Evolutionary conservation across 2,113 vertebrate species (phyloP), one percentile per base, ranked within the genome.

Genomic region (Sebastes fasciatus): DNA sequence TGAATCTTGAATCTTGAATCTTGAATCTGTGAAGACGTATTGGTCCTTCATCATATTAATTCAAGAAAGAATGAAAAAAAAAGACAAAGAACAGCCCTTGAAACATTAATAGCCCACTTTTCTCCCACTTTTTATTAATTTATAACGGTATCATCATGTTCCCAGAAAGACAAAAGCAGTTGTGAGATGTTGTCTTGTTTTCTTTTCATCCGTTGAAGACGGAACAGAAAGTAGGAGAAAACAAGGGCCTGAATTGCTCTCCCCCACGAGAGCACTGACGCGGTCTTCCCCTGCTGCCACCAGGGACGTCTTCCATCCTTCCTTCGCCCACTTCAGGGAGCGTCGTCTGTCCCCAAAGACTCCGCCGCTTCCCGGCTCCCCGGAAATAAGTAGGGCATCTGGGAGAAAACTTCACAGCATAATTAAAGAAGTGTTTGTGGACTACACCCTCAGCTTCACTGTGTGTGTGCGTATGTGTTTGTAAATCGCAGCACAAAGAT

Each of bases 341-440:
- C 46, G 11, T 34, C 40, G 45, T 26, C 69, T 74, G 76, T 94
- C 94, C 93, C 94, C 21, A 58, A 90, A 93, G 94, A 93, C 86
- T 79, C 64, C 12, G 40, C 54, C 14, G 17, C 40, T 64, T 83
- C 67, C 83, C 65, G 21, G 68, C 88, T 93, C 89, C 79, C 42
- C 62, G 11, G 84, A 89, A 94, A 94, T 88, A 94, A 92, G 88
- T 94, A 91, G 93, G 91, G 84, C 91, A 91, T 89, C 74, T 82
- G 91, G 90, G 92, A 92, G 70, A 83, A 90, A 94, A 90, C 90
- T 93, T 94, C 84, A 91, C 72, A 87, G 86, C 86, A 88, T 93
- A 91, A 94, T 95, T 92, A 93, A 90, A 89, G 81, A 70, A 86
- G 87, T 86, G 86, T 85, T 90, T 82, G 79, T 65, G 80, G 63